Percentiles rank a stretch among this genome's conserved stretches.
phyloP scores from a whole-genome alignment of 1,140 invertebrate genomes.

The Lasaia peninsularis region DNA sequence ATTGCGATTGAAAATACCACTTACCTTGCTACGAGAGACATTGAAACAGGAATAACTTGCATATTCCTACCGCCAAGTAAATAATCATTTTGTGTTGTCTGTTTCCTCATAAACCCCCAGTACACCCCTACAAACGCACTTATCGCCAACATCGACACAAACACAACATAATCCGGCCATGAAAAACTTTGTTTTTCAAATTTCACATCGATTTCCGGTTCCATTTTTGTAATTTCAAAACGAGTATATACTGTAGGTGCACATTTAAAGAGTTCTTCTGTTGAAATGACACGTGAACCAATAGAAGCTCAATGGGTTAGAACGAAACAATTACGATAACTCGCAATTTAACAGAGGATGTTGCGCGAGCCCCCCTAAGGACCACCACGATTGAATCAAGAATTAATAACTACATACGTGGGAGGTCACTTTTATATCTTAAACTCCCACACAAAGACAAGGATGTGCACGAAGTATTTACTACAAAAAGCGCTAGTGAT shows the following conservation, averaged over 20 bases:
- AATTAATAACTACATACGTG: conserved; percentile 38
- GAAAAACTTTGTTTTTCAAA: conserved; percentile 80
- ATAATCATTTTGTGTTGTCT: conserved; percentile 81
- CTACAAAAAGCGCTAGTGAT: too few species aligned
- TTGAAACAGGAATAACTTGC: conserved; percentile 85
- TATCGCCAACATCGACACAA: conserved; percentile 82
- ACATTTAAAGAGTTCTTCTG: conserved; percentile 34
- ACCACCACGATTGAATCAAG: conserved; percentile 47
- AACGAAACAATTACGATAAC: conserved; percentile 76
- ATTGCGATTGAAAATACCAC: too few species aligned
- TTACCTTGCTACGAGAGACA: conserved; percentile 87
- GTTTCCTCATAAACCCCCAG: conserved; percentile 84
- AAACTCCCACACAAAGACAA: neutral
- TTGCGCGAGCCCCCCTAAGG: conserved; percentile 71
- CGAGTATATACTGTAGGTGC: neutral
- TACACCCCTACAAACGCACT: conserved; percentile 84
- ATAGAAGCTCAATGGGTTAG: conserved; percentile 62
- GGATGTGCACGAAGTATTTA: too few species aligned
- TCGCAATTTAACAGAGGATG: conserved; percentile 75
- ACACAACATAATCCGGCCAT: conserved; percentile 83
- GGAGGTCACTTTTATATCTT: neutral
- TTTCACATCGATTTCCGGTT: conserved; percentile 39
- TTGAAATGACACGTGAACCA: conserved; percentile 46
- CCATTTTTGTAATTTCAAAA: conserved; percentile 35
- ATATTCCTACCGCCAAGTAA: conserved; percentile 89